These are phyloP conservation scores for Amazona guildingii DNA, from an alignment of 2,113 vertebrate genomes.

Conservation along the genomic window DNA sequence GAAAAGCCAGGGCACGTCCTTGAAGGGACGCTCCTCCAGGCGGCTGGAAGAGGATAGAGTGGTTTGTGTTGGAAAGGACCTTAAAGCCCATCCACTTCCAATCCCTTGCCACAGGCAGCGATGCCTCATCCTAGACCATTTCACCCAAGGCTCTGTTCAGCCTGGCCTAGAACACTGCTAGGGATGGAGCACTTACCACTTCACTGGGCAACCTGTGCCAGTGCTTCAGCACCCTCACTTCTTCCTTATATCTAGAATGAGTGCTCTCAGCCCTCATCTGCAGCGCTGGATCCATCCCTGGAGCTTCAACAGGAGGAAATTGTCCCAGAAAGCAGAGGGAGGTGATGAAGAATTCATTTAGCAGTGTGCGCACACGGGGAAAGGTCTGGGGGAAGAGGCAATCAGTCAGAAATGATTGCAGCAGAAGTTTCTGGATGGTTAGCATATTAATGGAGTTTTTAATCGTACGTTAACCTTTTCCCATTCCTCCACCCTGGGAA, in stretches of 20 bases:
- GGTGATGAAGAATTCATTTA: not conserved
- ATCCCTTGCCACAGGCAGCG: not conserved
- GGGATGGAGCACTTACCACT: not conserved
- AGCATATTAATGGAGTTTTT: conserved; percentile 29
- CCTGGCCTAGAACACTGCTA: not conserved
- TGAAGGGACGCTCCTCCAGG: accelerated
- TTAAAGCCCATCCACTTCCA: not conserved
- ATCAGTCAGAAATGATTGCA: not conserved
- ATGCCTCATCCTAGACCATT: not conserved
- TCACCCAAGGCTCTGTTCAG: not conserved
- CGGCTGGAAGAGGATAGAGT: not conserved
- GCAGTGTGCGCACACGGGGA: accelerated
- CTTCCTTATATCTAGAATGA: not conserved
- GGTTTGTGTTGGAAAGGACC: not conserved
- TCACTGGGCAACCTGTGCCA: not conserved
- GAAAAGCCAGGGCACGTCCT: accelerated
- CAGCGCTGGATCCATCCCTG: not conserved
- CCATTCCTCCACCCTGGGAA: not conserved
- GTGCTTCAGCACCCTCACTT: not conserved
- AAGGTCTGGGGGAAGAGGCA: not conserved
- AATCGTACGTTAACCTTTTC: not conserved
- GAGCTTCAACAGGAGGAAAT: not conserved
- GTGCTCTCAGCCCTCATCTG: not conserved
- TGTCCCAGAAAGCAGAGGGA: accelerated
- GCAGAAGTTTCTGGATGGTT: not conserved